Conservation (phyloP, 2,888 invertebrate species). For the Acanthopleura granulata region DNA sequence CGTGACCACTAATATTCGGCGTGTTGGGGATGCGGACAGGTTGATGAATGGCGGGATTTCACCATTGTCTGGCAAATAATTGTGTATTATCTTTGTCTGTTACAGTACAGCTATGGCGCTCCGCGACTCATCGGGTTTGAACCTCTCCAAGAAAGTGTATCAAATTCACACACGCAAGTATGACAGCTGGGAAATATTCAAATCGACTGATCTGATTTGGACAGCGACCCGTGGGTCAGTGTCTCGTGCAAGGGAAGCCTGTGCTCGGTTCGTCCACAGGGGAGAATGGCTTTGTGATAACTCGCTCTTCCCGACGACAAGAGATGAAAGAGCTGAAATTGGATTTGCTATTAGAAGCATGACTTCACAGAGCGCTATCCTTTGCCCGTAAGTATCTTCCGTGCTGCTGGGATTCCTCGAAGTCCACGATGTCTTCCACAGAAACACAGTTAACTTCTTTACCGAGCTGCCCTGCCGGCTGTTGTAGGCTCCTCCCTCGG, state of each 20-base stretch:
- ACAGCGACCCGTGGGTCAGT: no score
- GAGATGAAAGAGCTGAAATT: not conserved
- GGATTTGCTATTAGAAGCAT: not conserved
- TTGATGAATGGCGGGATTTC: no score
- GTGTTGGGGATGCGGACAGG: no score
- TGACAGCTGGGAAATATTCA: constrained; percentile 7
- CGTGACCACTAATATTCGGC: no score
- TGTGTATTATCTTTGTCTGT: not conserved
- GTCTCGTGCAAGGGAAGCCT: no score
- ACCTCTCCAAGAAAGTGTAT: constrained; percentile 12
- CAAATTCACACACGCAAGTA: constrained; percentile 15
- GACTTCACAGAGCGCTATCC: not conserved
- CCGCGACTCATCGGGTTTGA: constrained; percentile 7
- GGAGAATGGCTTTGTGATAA: no score
- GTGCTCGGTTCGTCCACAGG: no score
- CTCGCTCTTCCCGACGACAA: not conserved
- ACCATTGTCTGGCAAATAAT: no score
- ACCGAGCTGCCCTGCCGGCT: not conserved
- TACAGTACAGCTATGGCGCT: constrained; percentile 9
- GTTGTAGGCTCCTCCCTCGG: not conserved
- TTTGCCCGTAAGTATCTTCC: no score
- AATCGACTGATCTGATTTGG: not conserved
- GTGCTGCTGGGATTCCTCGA: no score
- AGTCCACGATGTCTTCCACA: no score
- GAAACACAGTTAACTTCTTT: no score